phyloP scores from a whole-genome alignment of 2,888 invertebrate species.

The Caenorhabditis afra region DNA sequence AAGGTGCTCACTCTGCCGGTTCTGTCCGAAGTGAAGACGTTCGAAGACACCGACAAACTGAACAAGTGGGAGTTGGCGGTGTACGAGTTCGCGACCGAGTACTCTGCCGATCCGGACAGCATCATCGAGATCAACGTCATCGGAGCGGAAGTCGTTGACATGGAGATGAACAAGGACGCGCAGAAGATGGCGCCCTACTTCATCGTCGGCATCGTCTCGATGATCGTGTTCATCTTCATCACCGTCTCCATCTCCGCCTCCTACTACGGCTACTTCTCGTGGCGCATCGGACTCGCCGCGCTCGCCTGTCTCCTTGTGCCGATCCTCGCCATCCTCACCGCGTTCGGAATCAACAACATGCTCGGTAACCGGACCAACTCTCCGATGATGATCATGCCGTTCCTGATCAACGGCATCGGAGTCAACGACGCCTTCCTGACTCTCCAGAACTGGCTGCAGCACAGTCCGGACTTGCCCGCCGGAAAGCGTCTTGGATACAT shows the following conservation, averaged over 20 bases:
- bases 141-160: slow-evolving; percentile 79
- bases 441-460: slow-evolving; percentile 73
- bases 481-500: slow-evolving; percentile 56
- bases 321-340: slow-evolving; percentile 74
- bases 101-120: slow-evolving; percentile 51
- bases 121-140: slow-evolving; percentile 71
- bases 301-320: slow-evolving; percentile 74
- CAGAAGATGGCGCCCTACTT: slow-evolving; percentile 77
- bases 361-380: slow-evolving; percentile 75
- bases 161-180: slow-evolving; percentile 79
- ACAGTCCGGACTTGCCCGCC: slow-evolving; percentile 35
- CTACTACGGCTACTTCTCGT: slow-evolving; percentile 64
- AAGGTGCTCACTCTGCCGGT: slow-evolving; percentile 65
- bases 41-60: slow-evolving; percentile 68
- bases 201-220: slow-evolving; percentile 65
- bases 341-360: slow-evolving; percentile 74
- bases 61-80: slow-evolving; percentile 75
- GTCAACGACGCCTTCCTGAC: slow-evolving; percentile 80
- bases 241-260: slow-evolving; percentile 60
- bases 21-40: slow-evolving; percentile 63
- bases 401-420: slow-evolving; percentile 79
- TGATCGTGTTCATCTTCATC: slow-evolving; percentile 63
- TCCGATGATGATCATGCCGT: slow-evolving; percentile 79
- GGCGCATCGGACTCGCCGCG: slow-evolving; percentile 68
- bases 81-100: slow-evolving; percentile 64